phyloP scores from a whole-genome alignment of 2,113 vertebrate genomes.

The Panthera uncia region DNA sequence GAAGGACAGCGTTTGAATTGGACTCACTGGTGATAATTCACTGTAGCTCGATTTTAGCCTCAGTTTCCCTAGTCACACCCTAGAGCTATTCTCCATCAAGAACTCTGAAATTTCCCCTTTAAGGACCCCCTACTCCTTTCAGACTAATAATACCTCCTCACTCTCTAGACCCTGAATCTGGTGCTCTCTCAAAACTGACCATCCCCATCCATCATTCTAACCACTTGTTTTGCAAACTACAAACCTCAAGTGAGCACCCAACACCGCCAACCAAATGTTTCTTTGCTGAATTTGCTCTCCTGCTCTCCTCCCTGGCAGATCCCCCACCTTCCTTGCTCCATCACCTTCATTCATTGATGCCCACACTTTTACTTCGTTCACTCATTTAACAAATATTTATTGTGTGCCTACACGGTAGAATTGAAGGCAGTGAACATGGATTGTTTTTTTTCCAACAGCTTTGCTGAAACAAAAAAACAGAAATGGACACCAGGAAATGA shows the following conservation, averaged over 20 bases:
- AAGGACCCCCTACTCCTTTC: background rate
- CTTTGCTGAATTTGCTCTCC: background rate
- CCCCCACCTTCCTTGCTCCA: background rate
- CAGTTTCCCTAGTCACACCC: background rate
- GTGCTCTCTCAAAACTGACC: background rate
- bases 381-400: background rate
- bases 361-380: background rate
- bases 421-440: no score
- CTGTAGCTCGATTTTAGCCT: background rate
- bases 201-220: background rate
- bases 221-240: background rate
- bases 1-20: background rate
- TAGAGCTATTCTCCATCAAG: background rate
- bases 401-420: background rate
- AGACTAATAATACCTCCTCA: background rate
- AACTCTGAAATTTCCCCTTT: background rate
- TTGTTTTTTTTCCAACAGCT: background rate
- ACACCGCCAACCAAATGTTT: background rate
- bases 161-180: background rate
- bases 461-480: background rate
- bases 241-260: background rate
- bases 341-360: background rate
- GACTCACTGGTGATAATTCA: background rate
- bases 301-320: background rate
- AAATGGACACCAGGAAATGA: background rate